phyloP scores from a whole-genome alignment of 2,797 vertebrate genomes.

The Tokudaia muenninki region DNA sequence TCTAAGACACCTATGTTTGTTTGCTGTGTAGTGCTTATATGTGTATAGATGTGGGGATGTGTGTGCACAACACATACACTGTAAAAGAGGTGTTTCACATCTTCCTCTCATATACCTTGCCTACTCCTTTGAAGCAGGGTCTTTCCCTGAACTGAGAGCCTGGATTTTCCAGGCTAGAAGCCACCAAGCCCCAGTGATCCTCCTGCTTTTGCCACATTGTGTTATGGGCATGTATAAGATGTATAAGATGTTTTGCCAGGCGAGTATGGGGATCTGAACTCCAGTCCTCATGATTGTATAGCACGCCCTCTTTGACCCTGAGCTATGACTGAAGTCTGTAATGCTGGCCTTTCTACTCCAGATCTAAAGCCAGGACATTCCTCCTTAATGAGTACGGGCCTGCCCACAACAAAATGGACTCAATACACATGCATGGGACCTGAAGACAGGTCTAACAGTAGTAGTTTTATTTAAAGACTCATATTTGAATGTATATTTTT shows the following conservation, averaged over 20 bases:
- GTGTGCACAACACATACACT: too few relatives aligned
- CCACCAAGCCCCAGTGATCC: background rate
- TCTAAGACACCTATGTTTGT: background rate
- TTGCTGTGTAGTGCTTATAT: background rate
- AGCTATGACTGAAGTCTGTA: background rate
- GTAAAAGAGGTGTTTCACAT: background rate
- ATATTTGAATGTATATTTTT: constrained; percentile 52
- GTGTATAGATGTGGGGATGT: background rate
- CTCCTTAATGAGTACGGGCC: background rate
- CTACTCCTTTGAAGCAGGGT: background rate
- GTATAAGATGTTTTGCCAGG: background rate
- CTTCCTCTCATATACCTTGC: background rate
- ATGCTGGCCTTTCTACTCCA: background rate
- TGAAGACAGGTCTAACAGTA: constrained; percentile 22
- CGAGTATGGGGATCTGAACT: background rate
- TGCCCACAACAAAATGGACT: background rate
- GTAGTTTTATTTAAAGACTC: constrained; percentile 60
- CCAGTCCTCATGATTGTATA: background rate
- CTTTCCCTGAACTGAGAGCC: background rate
- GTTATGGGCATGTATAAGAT: background rate
- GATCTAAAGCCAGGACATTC: background rate
- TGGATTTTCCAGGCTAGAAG: background rate
- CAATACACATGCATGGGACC: background rate
- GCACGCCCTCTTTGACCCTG: background rate
- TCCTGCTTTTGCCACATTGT: background rate